phyloP scores from a whole-genome alignment of 2,888 invertebrate genomes.

The Nephrotoma appendiculata region DNA sequence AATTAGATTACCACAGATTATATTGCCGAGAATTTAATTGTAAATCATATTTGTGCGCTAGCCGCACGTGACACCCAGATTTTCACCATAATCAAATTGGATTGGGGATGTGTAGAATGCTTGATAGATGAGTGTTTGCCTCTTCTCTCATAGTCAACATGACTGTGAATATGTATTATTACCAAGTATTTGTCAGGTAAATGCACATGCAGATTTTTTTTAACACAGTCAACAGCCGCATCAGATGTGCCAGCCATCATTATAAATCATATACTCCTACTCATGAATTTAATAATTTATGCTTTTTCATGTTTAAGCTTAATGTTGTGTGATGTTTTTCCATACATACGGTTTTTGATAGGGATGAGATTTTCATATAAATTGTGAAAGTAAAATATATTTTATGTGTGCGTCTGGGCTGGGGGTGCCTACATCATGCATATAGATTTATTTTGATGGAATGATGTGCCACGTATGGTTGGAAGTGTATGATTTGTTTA shows the following conservation, averaged over 20 bases:
- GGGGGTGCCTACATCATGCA: neutral
- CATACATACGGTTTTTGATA: neutral
- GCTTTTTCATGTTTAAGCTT: neutral
- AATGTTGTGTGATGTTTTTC: neutral
- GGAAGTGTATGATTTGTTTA: neutral
- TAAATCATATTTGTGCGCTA: neutral
- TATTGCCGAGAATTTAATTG: neutral
- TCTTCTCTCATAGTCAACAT: neutral
- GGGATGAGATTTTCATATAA: neutral
- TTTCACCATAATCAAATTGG: neutral
- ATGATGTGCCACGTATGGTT: neutral
- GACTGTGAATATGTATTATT: neutral
- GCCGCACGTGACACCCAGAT: neutral
- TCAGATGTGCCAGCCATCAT: neutral
- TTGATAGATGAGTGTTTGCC: neutral
- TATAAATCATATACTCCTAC: neutral
- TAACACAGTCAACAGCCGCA: neutral
- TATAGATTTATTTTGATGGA: neutral
- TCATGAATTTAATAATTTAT: neutral
- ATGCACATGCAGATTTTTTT: neutral
- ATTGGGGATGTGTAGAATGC: neutral
- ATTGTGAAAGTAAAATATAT: neutral
- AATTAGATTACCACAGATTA: neutral
- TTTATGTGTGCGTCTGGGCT: neutral
- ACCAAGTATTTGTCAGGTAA: neutral